These are phyloP conservation scores for Corvus hawaiiensis DNA, from an alignment of 2,113 vertebrate species.

Conservation along the genomic window DNA sequence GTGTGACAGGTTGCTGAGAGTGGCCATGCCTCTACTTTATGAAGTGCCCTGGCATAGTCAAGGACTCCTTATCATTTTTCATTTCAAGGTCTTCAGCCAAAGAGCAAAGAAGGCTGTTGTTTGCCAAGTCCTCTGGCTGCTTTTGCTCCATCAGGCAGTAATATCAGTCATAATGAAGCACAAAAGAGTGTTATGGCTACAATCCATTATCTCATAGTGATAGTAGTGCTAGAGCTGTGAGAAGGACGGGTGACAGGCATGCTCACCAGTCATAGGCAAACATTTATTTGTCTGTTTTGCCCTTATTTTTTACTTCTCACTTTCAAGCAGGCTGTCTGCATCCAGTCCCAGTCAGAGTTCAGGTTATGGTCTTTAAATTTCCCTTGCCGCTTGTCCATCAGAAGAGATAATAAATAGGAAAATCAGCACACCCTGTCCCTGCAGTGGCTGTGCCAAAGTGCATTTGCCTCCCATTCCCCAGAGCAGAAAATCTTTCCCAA, in stretches of 20 bases:
- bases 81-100: conserved; percentile 33
- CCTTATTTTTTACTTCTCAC: background rate
- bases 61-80: background rate
- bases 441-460: background rate
- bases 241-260: background rate
- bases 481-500: background rate
- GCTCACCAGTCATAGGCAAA: background rate
- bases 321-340: background rate
- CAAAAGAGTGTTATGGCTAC: background rate
- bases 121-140: background rate
- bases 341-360: background rate
- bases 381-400: background rate
- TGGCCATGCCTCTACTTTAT: background rate
- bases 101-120: background rate
- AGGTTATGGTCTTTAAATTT: background rate
- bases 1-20: background rate
- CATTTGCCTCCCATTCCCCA: background rate
- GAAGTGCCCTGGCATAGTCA: background rate
- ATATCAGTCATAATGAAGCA: background rate
- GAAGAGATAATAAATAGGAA: background rate
- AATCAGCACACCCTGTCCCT: background rate
- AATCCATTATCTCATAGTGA: background rate
- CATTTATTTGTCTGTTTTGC: background rate
- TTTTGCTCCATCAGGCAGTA: background rate
- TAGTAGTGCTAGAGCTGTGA: background rate